Conservation (phyloP, 2,113 vertebrate genomes). For the Engraulis encrasicolus region DNA sequence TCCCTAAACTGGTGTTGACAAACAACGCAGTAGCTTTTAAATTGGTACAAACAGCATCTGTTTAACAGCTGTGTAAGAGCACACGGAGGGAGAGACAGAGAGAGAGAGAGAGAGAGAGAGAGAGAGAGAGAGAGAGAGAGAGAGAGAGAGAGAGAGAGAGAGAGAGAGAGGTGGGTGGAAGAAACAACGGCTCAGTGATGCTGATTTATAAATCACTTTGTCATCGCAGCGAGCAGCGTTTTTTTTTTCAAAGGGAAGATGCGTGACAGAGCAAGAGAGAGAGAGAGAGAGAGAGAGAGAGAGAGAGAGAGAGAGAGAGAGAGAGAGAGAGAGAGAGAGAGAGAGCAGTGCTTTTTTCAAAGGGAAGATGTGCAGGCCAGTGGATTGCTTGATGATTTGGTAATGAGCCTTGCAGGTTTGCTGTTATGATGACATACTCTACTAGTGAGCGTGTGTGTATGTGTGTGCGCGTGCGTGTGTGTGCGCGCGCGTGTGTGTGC, state of each 20-base stretch:
- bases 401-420: conserved; percentile 55
- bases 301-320: no score
- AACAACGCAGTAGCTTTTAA: conserved; percentile 72
- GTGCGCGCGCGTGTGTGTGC: no score
- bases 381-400: conserved; percentile 63
- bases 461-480: no score
- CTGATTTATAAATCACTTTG: conserved; percentile 73
- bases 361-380: conserved; percentile 60
- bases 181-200: conserved; percentile 54
- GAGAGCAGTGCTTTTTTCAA: conserved; percentile 53
- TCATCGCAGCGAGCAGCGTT: conserved; percentile 51
- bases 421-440: conserved; percentile 56
- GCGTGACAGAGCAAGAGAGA: no score
- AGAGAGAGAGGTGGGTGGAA: conserved; percentile 26
- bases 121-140: neutral
- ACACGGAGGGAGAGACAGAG: neutral
- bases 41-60: conserved; percentile 76
- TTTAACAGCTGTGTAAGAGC: conserved; percentile 74
- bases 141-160: neutral
- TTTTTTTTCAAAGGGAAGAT: conserved; percentile 58
- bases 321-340: no score
- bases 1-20: conserved; percentile 73
- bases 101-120: neutral
- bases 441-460: no score
- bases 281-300: no score